Evolutionary conservation across 1,140 invertebrate species (phyloP), one percentile per base, ranked within the genome.

Genomic region (Drosophila biarmipes): DNA sequence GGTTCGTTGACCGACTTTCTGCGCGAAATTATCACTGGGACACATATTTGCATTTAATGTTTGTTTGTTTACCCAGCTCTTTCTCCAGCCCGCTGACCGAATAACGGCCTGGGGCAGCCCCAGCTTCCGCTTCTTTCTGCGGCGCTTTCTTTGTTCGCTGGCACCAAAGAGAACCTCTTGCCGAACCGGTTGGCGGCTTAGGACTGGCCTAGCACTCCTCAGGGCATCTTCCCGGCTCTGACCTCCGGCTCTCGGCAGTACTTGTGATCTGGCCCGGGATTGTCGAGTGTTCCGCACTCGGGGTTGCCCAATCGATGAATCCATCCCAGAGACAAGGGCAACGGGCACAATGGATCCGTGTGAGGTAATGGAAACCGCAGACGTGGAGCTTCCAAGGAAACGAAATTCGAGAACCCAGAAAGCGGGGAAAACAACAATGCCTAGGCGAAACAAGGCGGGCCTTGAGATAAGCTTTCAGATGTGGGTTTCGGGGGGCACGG

Each of bases 1-100:
- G 49, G 82, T 81, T 86, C 80, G 81, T 86, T 81, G 81, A 81
- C 82, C 82, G 82, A 85, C 55, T 77, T 85, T 86, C 24, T 31
- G 72, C 29, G 29, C 34, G 15, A 42, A 68, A 67, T 72, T 72
- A 53, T 59, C 35, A 24, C 51, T 48, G 14, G 19, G 42, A 27
- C 38, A 59, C 11, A 73, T 37, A 59, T 59, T 66, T 66, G 52
- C 35, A 68, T 56, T 49, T 35, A 29, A 27, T 68, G 42, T 62
- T 34, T 51, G 35, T 72, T 68, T 35, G 43, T 21, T 54, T 53
- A 15, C n/a, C 6, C 29, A 15, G 27, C 27, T 24, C 17, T 63
- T 27, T 40, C 37, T 43, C 38, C 38, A 24, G 12, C 21, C 19
- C 56, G 31, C 21, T 51, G 62, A 37, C 62, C 42, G 17, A 64